phyloP scores from a whole-genome alignment of 2,797 vertebrate genomes.

The Poecilia velifera region DNA sequence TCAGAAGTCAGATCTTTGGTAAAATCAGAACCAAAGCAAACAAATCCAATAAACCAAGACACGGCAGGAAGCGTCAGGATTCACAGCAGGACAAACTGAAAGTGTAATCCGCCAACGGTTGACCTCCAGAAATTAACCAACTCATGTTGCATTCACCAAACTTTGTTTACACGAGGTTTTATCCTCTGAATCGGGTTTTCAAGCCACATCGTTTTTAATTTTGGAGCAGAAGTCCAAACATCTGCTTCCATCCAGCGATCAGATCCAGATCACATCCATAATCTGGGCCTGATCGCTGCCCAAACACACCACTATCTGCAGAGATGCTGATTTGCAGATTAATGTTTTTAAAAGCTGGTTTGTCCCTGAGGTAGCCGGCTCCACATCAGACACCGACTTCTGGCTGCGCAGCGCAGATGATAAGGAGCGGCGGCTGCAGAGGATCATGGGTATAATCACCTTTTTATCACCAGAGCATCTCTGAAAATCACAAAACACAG shows the following conservation, averaged over 20 bases:
- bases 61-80: neutral
- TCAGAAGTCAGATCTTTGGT: neutral
- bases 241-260: slow-evolving; percentile 59
- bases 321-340: slow-evolving; percentile 68
- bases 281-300: slow-evolving; percentile 69
- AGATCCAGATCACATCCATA: slow-evolving; percentile 62
- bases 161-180: neutral
- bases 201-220: slow-evolving; percentile 32
- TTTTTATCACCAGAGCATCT: slow-evolving; percentile 70
- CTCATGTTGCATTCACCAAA: neutral
- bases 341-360: slow-evolving; percentile 75
- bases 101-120: neutral
- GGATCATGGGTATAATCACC: slow-evolving; percentile 74
- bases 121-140: neutral
- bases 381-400: slow-evolving; percentile 52
- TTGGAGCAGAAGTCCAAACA: slow-evolving; percentile 52
- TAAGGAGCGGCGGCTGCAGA: slow-evolving; percentile 8
- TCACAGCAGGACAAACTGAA: neutral
- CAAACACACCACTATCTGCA: slow-evolving; percentile 67
- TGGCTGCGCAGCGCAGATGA: slow-evolving; percentile 30
- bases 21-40: neutral
- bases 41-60: neutral
- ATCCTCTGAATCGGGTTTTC: slow-evolving; percentile 1
- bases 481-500: slow-evolving; percentile 61
- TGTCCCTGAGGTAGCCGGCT: slow-evolving; percentile 60